Evolutionary conservation across 2,797 vertebrate genomes (phyloP), one percentile per base, ranked within the genome.

Genomic region (Lerista edwardsae): DNA sequence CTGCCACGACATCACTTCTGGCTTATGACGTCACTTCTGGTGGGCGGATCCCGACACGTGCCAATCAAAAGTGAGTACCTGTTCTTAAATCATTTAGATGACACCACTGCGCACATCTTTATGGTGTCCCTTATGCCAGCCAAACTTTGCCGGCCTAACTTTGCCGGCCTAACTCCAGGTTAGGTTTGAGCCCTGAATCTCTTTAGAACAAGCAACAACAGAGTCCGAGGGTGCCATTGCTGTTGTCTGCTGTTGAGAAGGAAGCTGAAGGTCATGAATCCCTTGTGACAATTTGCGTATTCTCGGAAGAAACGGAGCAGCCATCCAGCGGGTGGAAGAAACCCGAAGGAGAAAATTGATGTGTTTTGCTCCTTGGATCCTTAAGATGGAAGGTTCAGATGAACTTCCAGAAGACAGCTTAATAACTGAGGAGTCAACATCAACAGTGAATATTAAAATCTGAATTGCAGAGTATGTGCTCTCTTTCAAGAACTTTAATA

Each of bases 391-490:
- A 82, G 79, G 62, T 72, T 86, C 75, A 36, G 61, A 80, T 80
- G 67, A 92, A 87, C 86, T 90, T 92, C 82, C 59, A 75, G 64
- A 85, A 92, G 91, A 93, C 91, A 93, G 4, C 82, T 88, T 90
- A 93, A 89, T 93, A 90, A 93, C 87, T 23, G 80, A 88, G 86
- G 76, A 92, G 91, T 87, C 88, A 87, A 3, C n/a, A 1, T 88
- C 89, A 91, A 79, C 0, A 0, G 51, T 47, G 83, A 80, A 83
- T 83, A 14, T 86, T 87, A 85, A 80, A 90, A 89, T 91, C 82
- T 78, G 93, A 92, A 88, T 85, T 87, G 87, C 89, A 79, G 85
- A 86, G 82, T 82, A 82, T 85, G 82, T 39, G 4, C 71, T 84
- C 74, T 86, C 76, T 87, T 83, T 89, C 83, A 86, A 90, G 84